phyloP scores from a whole-genome alignment of 2,113 vertebrate genomes.

The Laticauda laticaudata region DNA sequence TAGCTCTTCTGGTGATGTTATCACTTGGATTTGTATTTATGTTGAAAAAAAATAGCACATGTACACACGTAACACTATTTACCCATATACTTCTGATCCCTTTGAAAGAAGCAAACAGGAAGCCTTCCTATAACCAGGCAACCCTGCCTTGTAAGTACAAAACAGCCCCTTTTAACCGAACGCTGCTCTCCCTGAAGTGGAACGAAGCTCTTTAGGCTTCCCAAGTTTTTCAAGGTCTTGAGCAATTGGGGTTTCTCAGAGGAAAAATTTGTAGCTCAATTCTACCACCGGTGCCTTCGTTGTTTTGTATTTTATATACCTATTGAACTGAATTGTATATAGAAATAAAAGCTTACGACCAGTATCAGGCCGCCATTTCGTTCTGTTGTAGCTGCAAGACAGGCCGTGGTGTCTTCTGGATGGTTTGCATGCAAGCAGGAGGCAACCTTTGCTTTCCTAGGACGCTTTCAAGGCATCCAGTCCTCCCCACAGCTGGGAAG shows the following conservation, averaged over 20 bases:
- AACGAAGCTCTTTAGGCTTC: neutral
- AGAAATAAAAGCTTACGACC: slow-evolving; percentile 64
- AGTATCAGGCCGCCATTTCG: slow-evolving; percentile 29
- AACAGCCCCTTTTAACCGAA: neutral
- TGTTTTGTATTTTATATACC: slow-evolving; percentile 65
- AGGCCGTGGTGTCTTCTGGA: neutral
- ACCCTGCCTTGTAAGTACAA: too few species aligned
- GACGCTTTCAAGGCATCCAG: neutral
- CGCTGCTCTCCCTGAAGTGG: neutral
- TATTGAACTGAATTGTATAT: slow-evolving; percentile 51
- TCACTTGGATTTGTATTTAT: slow-evolving; percentile 25
- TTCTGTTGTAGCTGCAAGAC: slow-evolving; percentile 1
- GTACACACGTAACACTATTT: neutral
- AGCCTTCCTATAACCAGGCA: neutral
- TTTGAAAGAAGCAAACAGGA: neutral
- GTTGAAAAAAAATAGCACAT: too few species aligned
- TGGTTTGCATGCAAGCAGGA: too few species aligned
- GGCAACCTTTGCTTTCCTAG: too few species aligned
- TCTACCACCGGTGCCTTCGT: slow-evolving; percentile 53
- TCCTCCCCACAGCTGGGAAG: too few species aligned
- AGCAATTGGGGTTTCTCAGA: slow-evolving; percentile 33
- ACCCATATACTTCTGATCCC: neutral
- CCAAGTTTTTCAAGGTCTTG: neutral
- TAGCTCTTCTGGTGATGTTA: slow-evolving; percentile 13
- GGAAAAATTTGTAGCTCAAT: slow-evolving; percentile 35